Evolutionary conservation across 2,113 vertebrate genomes (phyloP), one percentile per base, ranked within the genome.

Genomic region (mouse (Mus musculus)): DNA sequence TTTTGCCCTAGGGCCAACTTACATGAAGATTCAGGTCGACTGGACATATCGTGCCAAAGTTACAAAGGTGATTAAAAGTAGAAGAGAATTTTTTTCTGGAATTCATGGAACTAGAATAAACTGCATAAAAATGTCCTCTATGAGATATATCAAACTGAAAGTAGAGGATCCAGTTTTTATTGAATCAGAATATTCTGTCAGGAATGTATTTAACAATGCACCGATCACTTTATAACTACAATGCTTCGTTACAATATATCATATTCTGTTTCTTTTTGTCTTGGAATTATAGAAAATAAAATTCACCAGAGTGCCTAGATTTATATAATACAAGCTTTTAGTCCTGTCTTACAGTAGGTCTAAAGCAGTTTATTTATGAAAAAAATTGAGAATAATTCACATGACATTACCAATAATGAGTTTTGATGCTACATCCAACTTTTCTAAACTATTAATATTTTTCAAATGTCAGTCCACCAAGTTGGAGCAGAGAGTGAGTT

Each of bases 381-480:
- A 78, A 85, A 85, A 84, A 0, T n/a, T 81, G 46, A 93, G 24
- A 95, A 63, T 49, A 95, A 96, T 95, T 96, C 88, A 86, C 1
- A 33, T 78, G 76, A 52, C 54, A 92, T 89, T 91, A 63, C 8
- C 69, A 96, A 63, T 84, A 91, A 93, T 71, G 26, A 93, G 20
- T 26, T 56, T 39, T 54, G 69, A 91, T 65, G 77, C 36, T 94
- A 3, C 91, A 80, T 91, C 77, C 69, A 89, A 92, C 7, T 73
- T 91, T 93, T 86, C n/a, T 72, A 91, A 95, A 86, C 65, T 82
- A 77, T 87, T 96, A 93, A 22, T 93, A 54, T 89, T 80, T 94
- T 90, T 39, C 7, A 49, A 5, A 80, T 82, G 75, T 95, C 22
- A 95, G 42, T 75, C 36, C 42, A 96, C 17, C 56, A 89, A 78